These are phyloP conservation scores for Acanthiza pusilla DNA, from an alignment of 2,797 vertebrate species.

Conservation along the genomic window DNA sequence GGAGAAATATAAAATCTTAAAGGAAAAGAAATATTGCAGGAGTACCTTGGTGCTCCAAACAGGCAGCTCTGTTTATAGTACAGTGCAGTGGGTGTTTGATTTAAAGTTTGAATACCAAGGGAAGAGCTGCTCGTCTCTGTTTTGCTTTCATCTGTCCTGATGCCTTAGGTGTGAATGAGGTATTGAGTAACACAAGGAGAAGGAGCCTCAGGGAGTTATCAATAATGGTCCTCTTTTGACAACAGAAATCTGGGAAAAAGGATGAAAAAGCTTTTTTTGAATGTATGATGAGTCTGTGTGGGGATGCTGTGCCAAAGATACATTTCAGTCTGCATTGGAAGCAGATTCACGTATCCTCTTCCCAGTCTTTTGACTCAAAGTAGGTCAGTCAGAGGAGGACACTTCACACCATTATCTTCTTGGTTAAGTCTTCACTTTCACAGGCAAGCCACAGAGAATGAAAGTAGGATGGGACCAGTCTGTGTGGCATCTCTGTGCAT, in stretches of 20 bases:
- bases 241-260: not conserved
- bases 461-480: not conserved
- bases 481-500: not conserved
- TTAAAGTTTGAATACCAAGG: not conserved
- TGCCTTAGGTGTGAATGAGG: conserved; percentile 20
- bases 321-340: not conserved
- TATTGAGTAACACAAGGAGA: not conserved
- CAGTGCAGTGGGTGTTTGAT: not conserved
- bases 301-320: not conserved
- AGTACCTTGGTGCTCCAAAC: not conserved
- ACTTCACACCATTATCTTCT: not conserved
- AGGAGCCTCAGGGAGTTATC: not conserved
- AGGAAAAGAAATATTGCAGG: conserved; percentile 3
- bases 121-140: not conserved
- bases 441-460: not conserved
- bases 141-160: conserved; percentile 31
- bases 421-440: not conserved
- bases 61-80: conserved; percentile 22
- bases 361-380: not conserved
- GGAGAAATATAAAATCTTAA: conserved; percentile 32
- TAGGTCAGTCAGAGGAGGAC: not conserved
- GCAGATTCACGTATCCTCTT: not conserved
- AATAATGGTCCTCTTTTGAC: not conserved
- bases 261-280: not conserved
- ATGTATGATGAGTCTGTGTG: not conserved